phyloP scores from a whole-genome alignment of 2,888 invertebrate species.

The Chymomyza caudatula region DNA sequence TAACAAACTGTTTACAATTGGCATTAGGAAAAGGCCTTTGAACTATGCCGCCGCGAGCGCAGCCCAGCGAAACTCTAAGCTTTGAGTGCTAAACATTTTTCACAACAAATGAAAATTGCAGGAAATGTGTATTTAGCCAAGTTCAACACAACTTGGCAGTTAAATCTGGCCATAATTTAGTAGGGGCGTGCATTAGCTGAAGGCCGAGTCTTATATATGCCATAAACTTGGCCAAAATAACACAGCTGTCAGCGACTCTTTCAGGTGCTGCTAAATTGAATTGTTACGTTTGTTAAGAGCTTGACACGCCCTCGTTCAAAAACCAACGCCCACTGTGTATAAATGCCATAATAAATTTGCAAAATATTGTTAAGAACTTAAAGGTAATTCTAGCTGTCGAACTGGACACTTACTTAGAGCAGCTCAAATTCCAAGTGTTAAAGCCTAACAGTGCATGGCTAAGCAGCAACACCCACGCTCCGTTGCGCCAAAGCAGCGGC shows the following conservation, averaged over 20 bases:
- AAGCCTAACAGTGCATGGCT: no score
- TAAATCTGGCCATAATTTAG: background rate
- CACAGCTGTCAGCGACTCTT: background rate
- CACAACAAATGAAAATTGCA: constrained; percentile 2
- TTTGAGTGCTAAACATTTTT: background rate
- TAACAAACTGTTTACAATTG: background rate
- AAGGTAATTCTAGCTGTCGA: background rate
- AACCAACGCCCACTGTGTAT: constrained; percentile 1
- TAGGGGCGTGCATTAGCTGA: background rate
- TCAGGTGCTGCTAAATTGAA: constrained; percentile 22
- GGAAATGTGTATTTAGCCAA: background rate
- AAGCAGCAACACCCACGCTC: no score
- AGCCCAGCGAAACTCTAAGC: constrained; percentile 9
- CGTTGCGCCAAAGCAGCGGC: no score
- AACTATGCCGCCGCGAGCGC: constrained; percentile 25
- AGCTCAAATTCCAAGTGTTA: no score
- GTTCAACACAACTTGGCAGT: background rate
- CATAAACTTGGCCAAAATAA: background rate
- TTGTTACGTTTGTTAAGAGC: constrained; percentile 6
- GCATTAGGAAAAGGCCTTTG: constrained; percentile 18
- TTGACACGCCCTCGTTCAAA: background rate
- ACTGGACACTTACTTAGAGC: no score
- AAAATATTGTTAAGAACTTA: background rate
- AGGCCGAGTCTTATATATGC: background rate
- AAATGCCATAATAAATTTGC: no score